Percentiles rank a stretch among this genome's conserved stretches.
phyloP scores from a whole-genome alignment of 2,113 vertebrate species.

The Cisticola juncidis region DNA sequence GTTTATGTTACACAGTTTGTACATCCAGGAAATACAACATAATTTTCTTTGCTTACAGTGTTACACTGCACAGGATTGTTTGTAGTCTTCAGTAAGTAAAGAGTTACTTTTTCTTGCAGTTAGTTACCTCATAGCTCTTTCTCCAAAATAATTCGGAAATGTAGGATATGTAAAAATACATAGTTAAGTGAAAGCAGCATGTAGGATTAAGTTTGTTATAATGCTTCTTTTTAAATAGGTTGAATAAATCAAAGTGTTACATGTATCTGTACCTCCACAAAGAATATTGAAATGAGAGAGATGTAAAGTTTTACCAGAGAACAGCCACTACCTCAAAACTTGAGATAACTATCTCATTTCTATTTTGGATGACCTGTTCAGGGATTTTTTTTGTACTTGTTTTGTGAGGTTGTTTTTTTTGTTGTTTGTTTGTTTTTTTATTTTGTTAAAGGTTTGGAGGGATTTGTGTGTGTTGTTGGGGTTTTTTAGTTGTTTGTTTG shows the following conservation, averaged over 20 bases:
- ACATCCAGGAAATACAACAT: background rate
- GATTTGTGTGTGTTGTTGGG: background rate
- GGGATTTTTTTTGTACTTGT: background rate
- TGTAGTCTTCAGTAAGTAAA: background rate
- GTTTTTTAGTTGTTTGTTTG: background rate
- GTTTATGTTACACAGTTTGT: background rate
- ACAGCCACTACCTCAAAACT: background rate
- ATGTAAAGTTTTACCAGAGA: background rate
- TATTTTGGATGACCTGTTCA: background rate
- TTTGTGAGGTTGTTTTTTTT: background rate
- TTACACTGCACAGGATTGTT: background rate
- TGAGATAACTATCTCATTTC: background rate
- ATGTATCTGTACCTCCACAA: background rate
- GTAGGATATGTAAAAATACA: background rate
- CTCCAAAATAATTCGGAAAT: background rate
- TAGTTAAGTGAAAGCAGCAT: background rate
- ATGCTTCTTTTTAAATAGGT: background rate
- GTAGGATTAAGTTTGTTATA: background rate
- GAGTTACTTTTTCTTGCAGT: background rate
- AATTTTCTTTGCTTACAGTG: background rate
- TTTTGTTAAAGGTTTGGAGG: background rate
- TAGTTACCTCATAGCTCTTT: background rate
- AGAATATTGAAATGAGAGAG: background rate
- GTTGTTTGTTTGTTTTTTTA: background rate
- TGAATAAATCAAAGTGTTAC: background rate